These are phyloP conservation scores for Musca vetustissima DNA, from an alignment of 1,140 invertebrate genomes.

Conservation along the genomic window DNA sequence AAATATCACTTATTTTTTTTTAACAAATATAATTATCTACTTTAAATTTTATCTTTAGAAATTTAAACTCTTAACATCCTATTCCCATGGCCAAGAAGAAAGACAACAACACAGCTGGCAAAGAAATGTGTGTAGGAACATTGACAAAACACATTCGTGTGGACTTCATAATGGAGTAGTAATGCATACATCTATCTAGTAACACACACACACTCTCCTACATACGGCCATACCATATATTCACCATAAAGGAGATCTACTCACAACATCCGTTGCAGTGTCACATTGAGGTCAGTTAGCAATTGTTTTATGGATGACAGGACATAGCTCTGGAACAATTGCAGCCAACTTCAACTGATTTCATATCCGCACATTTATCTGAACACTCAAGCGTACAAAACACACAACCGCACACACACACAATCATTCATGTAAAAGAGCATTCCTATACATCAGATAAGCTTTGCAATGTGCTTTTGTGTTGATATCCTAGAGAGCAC, in stretches of 20 bases:
- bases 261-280: constrained; percentile 17
- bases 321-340: constrained; percentile 4
- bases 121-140: neutral
- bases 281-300: constrained; percentile 23
- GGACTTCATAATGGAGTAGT: neutral
- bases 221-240: neutral
- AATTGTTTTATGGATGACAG: constrained; percentile 29
- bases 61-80: neutral
- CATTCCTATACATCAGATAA: neutral
- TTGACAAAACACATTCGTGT: neutral
- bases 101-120: neutral
- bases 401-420: neutral
- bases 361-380: neutral
- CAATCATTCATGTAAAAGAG: neutral
- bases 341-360: constrained; percentile 3
- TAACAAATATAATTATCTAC: too few relatives aligned
- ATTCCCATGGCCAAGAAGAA: neutral
- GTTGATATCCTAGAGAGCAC: neutral
- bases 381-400: neutral
- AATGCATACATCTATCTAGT: neutral
- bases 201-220: neutral
- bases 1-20: too few relatives aligned
- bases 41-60: constrained; percentile 6
- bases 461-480: constrained; percentile 11
- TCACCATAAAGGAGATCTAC: too few relatives aligned